Conservation (phyloP, 2,113 vertebrate genomes). For the Dasyurus viverrinus region DNA sequence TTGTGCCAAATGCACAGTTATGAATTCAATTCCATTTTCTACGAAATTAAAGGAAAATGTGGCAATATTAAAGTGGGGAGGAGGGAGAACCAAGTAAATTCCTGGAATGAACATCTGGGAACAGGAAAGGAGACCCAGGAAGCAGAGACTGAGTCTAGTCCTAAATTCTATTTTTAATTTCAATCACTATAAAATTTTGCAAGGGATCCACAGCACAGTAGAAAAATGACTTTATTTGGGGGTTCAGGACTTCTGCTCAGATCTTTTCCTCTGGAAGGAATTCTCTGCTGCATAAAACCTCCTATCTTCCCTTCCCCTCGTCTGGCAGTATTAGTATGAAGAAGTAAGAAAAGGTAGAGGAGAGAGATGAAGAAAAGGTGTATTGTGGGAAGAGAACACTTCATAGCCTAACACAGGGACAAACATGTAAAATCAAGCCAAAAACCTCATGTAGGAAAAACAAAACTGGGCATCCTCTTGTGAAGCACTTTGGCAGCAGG, state of each 20-base stretch:
- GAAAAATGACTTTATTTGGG: neutral
- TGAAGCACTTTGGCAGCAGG: slow-evolving; percentile 7
- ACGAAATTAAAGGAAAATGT: slow-evolving; percentile 5
- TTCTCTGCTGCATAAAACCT: neutral
- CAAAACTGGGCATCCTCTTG: neutral
- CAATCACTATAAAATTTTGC: neutral
- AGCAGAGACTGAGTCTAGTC: neutral
- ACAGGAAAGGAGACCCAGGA: neutral
- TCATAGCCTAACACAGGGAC: neutral
- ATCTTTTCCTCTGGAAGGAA: neutral
- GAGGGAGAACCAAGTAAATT: neutral
- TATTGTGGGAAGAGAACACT: neutral
- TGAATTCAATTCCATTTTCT: too few relatives aligned
- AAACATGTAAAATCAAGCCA: neutral
- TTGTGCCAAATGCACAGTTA: neutral
- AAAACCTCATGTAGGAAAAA: neutral
- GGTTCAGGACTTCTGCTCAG: fast-evolving
- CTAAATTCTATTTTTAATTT: slow-evolving; percentile 44
- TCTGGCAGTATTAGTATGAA: fast-evolving
- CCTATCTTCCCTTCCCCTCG: too few relatives aligned
- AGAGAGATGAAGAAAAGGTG: neutral
- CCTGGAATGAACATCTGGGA: neutral
- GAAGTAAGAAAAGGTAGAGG: fast-evolving
- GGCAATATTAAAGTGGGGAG: neutral
- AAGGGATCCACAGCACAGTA: neutral